A percentile compares a stretch with the other conserved stretches of the same genome.
phyloP scores from a whole-genome alignment of 2,113 vertebrate genomes.

The Agapornis roseicollis region DNA sequence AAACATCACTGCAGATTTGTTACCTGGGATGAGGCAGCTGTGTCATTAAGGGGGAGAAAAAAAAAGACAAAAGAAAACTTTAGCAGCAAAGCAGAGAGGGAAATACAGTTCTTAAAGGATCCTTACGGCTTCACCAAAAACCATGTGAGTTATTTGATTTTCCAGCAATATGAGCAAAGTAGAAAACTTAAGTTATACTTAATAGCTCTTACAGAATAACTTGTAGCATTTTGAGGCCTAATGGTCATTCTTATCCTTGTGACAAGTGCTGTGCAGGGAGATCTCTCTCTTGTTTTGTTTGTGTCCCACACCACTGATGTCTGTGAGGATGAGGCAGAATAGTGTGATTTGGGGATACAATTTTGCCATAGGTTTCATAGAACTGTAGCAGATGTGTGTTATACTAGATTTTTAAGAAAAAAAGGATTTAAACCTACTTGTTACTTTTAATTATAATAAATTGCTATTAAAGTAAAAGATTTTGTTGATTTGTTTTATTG shows the following conservation, averaged over 20 bases:
- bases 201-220: not conserved
- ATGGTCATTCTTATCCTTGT: not conserved
- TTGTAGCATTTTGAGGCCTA: conserved; percentile 15
- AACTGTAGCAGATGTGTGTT: conserved; percentile 22
- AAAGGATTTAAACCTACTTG: conserved; percentile 29
- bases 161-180: conserved; percentile 15
- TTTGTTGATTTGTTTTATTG: not conserved
- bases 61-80: not conserved
- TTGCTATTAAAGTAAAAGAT: conserved; percentile 8
- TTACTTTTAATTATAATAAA: conserved; percentile 65
- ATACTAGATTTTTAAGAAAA: conserved; percentile 46
- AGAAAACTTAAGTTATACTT: not conserved
- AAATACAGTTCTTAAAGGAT: not conserved
- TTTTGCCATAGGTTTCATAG: conserved; percentile 20
- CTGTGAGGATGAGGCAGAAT: not conserved
- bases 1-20: accelerated
- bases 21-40: not conserved
- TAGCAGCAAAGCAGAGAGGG: not conserved
- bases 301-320: not conserved
- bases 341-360: conserved; percentile 33
- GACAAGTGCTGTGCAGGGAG: not conserved
- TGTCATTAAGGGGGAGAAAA: not conserved
- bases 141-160: not conserved
- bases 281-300: not conserved
- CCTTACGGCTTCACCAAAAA: not conserved